These are phyloP conservation scores for Marmota flaviventris DNA, from an alignment of 2,113 vertebrate species.

Conservation along the genomic window DNA sequence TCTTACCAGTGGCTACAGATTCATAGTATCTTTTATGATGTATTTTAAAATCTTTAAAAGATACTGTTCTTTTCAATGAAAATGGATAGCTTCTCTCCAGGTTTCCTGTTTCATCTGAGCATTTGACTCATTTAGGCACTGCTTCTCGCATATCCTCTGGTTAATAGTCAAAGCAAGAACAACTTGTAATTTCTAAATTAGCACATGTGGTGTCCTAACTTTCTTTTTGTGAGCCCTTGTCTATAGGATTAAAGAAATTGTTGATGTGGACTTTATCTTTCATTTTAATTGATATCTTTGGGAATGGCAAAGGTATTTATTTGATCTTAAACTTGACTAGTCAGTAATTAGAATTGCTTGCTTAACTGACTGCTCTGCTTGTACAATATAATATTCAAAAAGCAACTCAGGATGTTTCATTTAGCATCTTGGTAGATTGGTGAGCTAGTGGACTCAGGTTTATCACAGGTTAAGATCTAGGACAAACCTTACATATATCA, in stretches of 20 bases:
- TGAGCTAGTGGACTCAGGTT: neutral
- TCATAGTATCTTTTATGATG: slow-evolving; percentile 25
- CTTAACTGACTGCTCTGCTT: slow-evolving; percentile 44
- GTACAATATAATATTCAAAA: neutral
- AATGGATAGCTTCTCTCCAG: slow-evolving; percentile 36
- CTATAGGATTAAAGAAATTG: slow-evolving; percentile 74
- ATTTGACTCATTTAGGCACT: neutral
- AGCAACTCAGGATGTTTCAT: neutral
- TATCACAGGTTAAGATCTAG: neutral
- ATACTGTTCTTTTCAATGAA: slow-evolving; percentile 33
- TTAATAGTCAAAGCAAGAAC: slow-evolving; percentile 50
- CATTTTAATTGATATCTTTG: slow-evolving; percentile 78
- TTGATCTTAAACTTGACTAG: slow-evolving; percentile 62
- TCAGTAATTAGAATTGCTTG: slow-evolving; percentile 13
- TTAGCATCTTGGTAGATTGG: neutral
- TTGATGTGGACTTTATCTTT: slow-evolving; percentile 77
- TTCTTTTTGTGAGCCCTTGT: slow-evolving; percentile 37
- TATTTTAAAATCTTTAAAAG: slow-evolving; percentile 47
- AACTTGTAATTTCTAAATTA: slow-evolving; percentile 36
- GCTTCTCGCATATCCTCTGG: neutral
- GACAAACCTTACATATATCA: neutral
- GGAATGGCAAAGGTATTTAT: slow-evolving; percentile 56
- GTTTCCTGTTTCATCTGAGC: neutral
- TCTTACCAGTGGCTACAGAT: neutral
- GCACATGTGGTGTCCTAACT: neutral